Percentiles rank a stretch among this genome's conserved stretches.
phyloP scores from a whole-genome alignment of 2,797 vertebrate species.

The Borostomias antarcticus region DNA sequence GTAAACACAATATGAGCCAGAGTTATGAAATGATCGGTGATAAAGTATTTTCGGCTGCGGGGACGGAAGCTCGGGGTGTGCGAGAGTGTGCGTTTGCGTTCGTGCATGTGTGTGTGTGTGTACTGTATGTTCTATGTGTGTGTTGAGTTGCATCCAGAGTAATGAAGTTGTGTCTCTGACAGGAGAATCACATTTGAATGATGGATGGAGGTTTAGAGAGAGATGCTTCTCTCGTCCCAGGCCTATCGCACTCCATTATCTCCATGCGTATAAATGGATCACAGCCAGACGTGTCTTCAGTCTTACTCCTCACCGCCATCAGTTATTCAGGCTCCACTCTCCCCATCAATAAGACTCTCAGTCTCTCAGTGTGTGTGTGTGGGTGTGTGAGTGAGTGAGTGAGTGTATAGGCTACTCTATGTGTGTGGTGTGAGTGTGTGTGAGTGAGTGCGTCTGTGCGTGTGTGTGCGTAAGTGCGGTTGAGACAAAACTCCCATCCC shows the following conservation, averaged over 20 bases:
- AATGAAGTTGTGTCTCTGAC: constrained; percentile 59
- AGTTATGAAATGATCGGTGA: constrained; percentile 43
- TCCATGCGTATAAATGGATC: constrained; percentile 69
- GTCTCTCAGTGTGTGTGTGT: constrained; percentile 30
- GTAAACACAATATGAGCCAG: constrained; percentile 32
- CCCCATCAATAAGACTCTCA: constrained; percentile 59
- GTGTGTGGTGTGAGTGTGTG: neutral
- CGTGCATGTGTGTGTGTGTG: neutral
- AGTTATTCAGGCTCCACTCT: constrained; percentile 54
- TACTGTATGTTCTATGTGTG: neutral
- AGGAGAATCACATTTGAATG: constrained; percentile 59
- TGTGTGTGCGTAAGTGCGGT: neutral
- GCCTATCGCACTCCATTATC: constrained; percentile 62
- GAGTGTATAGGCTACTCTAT: neutral
- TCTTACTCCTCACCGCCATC: constrained; percentile 50
- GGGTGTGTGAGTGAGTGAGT: constrained; percentile 15
- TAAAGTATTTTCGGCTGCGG: constrained; percentile 28
- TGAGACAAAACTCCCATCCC: constrained; percentile 37
- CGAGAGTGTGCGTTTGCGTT: neutral
- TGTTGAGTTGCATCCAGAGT: constrained; percentile 44
- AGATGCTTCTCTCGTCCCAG: constrained; percentile 55
- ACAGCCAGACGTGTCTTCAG: constrained; percentile 58
- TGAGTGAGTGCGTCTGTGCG: neutral
- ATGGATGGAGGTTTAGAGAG: constrained; percentile 66
- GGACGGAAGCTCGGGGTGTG: neutral